These are phyloP conservation scores for Micoletzkya japonica DNA, from an alignment of 2,888 invertebrate genomes.

Conservation along the genomic window DNA sequence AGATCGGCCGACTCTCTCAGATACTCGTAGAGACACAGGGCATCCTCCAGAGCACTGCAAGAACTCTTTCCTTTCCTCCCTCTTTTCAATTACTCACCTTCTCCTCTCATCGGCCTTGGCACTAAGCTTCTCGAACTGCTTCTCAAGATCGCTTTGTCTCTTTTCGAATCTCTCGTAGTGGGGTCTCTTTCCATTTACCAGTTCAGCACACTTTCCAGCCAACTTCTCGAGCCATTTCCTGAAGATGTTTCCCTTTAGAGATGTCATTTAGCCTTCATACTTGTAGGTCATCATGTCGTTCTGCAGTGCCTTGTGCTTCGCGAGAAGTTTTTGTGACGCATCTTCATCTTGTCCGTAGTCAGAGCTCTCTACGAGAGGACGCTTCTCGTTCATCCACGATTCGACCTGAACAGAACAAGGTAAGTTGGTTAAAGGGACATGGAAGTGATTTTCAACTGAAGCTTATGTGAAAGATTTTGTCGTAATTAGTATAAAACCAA, in stretches of 20 bases:
- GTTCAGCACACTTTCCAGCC: slow-evolving; percentile 41
- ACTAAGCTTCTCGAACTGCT: slow-evolving; percentile 47
- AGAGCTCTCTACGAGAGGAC: slow-evolving; percentile 76
- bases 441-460: background rate
- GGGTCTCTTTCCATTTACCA: slow-evolving; percentile 39
- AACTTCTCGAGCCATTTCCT: slow-evolving; percentile 50
- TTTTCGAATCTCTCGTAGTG: slow-evolving; percentile 43
- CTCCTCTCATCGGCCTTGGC: slow-evolving; percentile 77
- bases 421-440: background rate
- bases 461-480: background rate
- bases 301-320: slow-evolving; percentile 82
- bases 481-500: background rate
- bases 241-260: slow-evolving; percentile 3
- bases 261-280: slow-evolving; percentile 1
- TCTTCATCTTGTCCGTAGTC: slow-evolving; percentile 88
- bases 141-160: slow-evolving; percentile 51
- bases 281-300: slow-evolving; percentile 57
- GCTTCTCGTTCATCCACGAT: slow-evolving; percentile 86
- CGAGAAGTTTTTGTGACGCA: slow-evolving; percentile 86
- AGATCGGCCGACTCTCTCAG: slow-evolving; percentile 85
- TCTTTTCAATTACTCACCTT: background rate
- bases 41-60: slow-evolving; percentile 77
- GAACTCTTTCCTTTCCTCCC: background rate
- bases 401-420: slow-evolving; percentile 71
- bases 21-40: slow-evolving; percentile 86